A percentile compares a stretch with the other conserved stretches of the same genome.
Evolutionary conservation across 2,888 invertebrate genomes (phyloP).

Genomic region (Chromoteleia sp.): DNA sequence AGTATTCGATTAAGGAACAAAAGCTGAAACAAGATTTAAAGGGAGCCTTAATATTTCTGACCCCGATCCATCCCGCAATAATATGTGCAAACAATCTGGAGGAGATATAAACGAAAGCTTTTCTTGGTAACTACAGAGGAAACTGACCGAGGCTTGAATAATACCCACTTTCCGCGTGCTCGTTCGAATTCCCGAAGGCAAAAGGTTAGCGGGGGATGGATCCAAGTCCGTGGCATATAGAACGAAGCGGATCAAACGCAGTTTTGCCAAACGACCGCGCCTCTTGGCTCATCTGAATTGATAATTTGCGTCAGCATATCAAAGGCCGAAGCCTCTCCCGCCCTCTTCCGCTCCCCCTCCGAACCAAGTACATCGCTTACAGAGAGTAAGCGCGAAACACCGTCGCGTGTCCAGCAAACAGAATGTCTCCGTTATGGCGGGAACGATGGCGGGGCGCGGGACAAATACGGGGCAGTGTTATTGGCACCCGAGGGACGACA

Average conservation of each 20-base stretch:
- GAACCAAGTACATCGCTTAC: constrained; percentile 36
- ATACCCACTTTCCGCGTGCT: constrained; percentile 29
- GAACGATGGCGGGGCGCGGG: too few species aligned
- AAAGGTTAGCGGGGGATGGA: constrained; percentile 30
- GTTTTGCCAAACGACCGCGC: constrained; percentile 82
- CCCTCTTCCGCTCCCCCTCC: too few species aligned
- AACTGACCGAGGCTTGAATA: constrained; percentile 52
- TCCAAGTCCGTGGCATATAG: constrained; percentile 50
- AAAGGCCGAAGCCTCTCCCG: constrained; percentile 77
- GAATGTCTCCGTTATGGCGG: too few species aligned
- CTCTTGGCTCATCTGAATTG: constrained; percentile 82
- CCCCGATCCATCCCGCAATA: background rate
- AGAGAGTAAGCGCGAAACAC: constrained; percentile 55
- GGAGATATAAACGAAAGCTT: constrained; percentile 32
- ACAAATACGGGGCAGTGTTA: too few species aligned
- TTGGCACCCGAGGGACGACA: too few species aligned
- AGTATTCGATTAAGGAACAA: too few species aligned
- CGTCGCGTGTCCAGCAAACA: too few species aligned
- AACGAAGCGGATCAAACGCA: constrained; percentile 82
- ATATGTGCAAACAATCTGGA: constrained; percentile 51
- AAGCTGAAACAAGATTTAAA: too few species aligned
- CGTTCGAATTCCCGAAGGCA: constrained; percentile 52
- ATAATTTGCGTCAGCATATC: constrained; percentile 84
- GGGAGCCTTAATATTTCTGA: too few species aligned
- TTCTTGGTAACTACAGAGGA: constrained; percentile 34